phyloP scores from a whole-genome alignment of 2,888 invertebrate species.

The Aquatica leii region DNA sequence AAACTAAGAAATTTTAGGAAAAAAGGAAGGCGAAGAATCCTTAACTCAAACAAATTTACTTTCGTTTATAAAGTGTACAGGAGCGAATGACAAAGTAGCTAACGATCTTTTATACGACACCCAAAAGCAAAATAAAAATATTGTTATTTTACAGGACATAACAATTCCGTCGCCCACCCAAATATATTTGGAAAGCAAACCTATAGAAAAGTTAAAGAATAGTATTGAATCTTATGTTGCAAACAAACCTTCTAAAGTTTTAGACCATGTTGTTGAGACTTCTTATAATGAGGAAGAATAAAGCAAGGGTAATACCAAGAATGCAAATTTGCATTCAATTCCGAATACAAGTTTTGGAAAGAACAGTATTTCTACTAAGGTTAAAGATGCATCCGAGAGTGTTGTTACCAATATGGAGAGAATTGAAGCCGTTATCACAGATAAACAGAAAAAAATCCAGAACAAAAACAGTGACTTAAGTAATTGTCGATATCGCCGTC shows the following conservation, averaged over 20 bases:
- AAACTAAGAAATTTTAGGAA: background rate
- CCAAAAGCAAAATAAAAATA: too few relatives aligned
- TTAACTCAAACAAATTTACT: too few relatives aligned
- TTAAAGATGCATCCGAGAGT: too few relatives aligned
- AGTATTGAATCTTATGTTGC: too few relatives aligned
- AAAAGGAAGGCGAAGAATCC: constrained; percentile 5
- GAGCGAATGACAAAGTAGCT: constrained; percentile 1
- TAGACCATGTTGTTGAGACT: background rate
- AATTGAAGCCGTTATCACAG: too few relatives aligned
- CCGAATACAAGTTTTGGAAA: background rate
- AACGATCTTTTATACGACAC: background rate
- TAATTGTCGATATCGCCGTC: background rate
- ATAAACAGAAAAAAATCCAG: too few relatives aligned
- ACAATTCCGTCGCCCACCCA: constrained; percentile 1
- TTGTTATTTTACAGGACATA: too few relatives aligned
- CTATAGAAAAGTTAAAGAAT: background rate
- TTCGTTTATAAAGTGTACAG: too few relatives aligned
- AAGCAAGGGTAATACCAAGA: too few relatives aligned
- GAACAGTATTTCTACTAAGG: constrained; percentile 5
- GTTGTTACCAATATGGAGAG: too few relatives aligned
- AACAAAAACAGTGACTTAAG: constrained; percentile 4
- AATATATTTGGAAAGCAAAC: background rate
- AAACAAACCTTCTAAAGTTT: too few relatives aligned
- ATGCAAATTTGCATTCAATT: background rate
- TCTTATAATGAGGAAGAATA: background rate